phyloP scores from a whole-genome alignment of 2,797 vertebrate species.

The Alectoris magna region DNA sequence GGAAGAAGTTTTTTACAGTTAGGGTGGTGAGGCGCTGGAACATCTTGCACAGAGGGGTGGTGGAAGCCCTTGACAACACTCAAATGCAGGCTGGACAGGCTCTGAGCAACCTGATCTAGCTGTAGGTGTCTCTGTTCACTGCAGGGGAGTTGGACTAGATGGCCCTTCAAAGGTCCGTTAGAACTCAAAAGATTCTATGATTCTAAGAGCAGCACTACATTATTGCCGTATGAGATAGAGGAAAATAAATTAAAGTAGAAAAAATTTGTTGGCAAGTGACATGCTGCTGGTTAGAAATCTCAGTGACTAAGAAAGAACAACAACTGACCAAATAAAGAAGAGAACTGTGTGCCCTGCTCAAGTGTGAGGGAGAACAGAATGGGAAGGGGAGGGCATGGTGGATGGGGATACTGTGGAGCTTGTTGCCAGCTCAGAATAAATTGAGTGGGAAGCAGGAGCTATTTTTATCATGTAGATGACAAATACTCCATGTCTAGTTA shows the following conservation, averaged over 20 bases:
- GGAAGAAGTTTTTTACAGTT: too few relatives aligned
- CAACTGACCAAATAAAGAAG: constrained; percentile 19
- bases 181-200: too few relatives aligned
- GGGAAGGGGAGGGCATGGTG: background rate
- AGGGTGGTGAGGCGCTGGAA: too few relatives aligned
- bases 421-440: background rate
- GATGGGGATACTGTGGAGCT: background rate
- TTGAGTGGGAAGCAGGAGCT: background rate
- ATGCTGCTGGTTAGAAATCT: background rate
- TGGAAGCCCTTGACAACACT: too few relatives aligned
- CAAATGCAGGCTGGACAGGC: too few relatives aligned
- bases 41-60: too few relatives aligned
- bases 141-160: too few relatives aligned
- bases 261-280: background rate
- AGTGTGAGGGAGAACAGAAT: background rate
- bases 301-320: background rate
- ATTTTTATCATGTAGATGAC: background rate
- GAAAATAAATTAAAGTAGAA: constrained; percentile 12
- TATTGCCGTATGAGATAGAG: background rate
- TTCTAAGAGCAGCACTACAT: background rate
- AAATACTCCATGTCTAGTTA: background rate
- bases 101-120: too few relatives aligned
- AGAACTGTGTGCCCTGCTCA: background rate
- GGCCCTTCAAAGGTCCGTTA: too few relatives aligned
- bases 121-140: too few relatives aligned